Conservation (phyloP, 2,113 vertebrate species). For the Brachirus orientalis region DNA sequence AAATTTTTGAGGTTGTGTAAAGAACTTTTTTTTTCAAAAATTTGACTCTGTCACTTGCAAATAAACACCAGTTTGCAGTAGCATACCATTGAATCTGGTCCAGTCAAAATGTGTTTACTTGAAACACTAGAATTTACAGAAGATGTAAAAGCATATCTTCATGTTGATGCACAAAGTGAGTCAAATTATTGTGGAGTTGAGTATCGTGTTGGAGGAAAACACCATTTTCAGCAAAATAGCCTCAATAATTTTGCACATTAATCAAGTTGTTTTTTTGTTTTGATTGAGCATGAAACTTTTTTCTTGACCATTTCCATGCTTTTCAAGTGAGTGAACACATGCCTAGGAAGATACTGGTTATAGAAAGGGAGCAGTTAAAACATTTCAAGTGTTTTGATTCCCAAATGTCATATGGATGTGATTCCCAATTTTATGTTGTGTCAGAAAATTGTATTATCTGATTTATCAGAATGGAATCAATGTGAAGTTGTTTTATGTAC, state of each 20-base stretch:
- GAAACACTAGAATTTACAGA: too few species aligned
- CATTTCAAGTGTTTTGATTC: slow-evolving; percentile 6
- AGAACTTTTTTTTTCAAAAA: slow-evolving; percentile 15
- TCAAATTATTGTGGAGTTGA: too few species aligned
- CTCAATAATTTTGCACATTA: too few species aligned
- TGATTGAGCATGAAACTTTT: slow-evolving; percentile 10
- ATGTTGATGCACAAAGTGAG: too few species aligned
- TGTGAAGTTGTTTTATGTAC: too few species aligned
- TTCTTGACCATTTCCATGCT: slow-evolving; percentile 1
- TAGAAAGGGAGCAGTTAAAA: background rate
- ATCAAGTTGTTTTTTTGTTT: too few species aligned
- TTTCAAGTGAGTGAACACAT: slow-evolving; percentile 11
- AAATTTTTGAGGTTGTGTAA: slow-evolving; percentile 7
- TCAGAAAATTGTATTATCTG: background rate
- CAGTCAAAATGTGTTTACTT: too few species aligned
- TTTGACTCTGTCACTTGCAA: slow-evolving; percentile 12
- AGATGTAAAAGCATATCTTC: too few species aligned
- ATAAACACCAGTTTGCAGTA: background rate
- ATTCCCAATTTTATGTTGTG: slow-evolving; percentile 3
- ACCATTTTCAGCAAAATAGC: too few species aligned
- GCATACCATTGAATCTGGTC: too few species aligned
- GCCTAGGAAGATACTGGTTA: background rate
- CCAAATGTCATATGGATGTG: slow-evolving; percentile 10
- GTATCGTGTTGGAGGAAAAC: too few species aligned
- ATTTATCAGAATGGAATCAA: too few species aligned